A percentile compares a stretch with the other conserved stretches of the same genome.
Evolutionary conservation across 2,888 invertebrate species (phyloP).

Genomic region (Drosophila lutescens): DNA sequence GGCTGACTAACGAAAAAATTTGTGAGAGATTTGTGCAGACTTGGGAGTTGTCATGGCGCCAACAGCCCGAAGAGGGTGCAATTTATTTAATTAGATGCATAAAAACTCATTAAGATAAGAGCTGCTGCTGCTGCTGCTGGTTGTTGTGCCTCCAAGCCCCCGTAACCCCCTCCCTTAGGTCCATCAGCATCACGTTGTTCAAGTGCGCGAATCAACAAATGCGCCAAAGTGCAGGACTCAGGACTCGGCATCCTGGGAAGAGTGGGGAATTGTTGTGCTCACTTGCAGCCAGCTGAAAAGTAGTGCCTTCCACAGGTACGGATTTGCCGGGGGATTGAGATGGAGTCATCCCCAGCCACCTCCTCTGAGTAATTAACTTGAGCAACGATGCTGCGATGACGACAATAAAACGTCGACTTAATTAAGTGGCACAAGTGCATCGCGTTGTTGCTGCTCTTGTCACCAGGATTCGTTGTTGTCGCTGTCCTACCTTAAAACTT

Average conservation of each 20-base stretch:
- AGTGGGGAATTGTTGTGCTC: conserved; percentile 73
- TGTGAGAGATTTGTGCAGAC: conserved; percentile 33
- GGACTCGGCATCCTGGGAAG: conserved; percentile 28
- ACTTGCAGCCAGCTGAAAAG: conserved; percentile 70
- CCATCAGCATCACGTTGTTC: conserved; percentile 50
- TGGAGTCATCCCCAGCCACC: conserved; percentile 14
- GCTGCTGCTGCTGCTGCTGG: conserved; percentile 52
- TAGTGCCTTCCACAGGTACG: conserved; percentile 50
- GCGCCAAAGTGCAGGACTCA: conserved; percentile 68
- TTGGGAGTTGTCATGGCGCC: conserved; percentile 72
- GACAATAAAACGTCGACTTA: conserved; percentile 77
- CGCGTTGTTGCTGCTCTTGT: conserved; percentile 34
- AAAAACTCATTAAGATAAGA: conserved; percentile 83
- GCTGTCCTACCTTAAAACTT: conserved; percentile 2
- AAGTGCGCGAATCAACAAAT: conserved; percentile 79
- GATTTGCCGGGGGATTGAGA: conserved; percentile 42
- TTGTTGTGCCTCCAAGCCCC: conserved; percentile 5
- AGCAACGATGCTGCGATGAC: conserved; percentile 58
- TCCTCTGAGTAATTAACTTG: conserved; percentile 75
- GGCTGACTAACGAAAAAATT: conserved; percentile 14
- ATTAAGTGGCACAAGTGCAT: conserved; percentile 78
- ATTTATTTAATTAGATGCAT: conserved; percentile 84
- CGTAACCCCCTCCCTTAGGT: neutral
- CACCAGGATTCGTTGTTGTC: conserved; percentile 11
- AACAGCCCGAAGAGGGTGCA: conserved; percentile 66